phyloP scores from a whole-genome alignment of 2,888 invertebrate species.

The Orchesellides sinensis region DNA sequence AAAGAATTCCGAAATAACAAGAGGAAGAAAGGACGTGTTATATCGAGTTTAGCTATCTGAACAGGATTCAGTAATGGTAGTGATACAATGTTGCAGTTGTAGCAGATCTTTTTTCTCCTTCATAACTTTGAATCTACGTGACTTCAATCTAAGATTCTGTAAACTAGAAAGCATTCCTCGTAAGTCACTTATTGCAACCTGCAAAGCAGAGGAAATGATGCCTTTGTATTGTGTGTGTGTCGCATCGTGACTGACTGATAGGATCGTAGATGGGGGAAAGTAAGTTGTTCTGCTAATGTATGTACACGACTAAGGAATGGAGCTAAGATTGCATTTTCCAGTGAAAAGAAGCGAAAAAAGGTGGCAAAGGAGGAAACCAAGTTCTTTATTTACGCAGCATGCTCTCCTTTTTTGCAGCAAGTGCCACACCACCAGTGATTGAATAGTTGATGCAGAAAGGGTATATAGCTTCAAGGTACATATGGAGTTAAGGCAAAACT shows the following conservation, averaged over 20 bases:
- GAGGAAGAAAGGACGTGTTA: constrained; percentile 34
- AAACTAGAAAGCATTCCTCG: constrained; percentile 10
- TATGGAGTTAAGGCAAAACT: constrained; percentile 3
- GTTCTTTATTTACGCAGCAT: background rate
- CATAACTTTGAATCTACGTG: constrained; percentile 66
- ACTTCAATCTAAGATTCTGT: constrained; percentile 59
- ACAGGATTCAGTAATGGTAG: constrained; percentile 11
- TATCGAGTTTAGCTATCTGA: constrained; percentile 19
- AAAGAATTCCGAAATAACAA: constrained; percentile 63
- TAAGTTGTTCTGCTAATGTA: constrained; percentile 25
- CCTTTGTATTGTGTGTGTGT: constrained; percentile 48
- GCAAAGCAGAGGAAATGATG: constrained; percentile 43
- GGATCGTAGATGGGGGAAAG: constrained; percentile 9
- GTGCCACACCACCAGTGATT: background rate
- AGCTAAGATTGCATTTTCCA: constrained; percentile 27
- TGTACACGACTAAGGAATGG: constrained; percentile 12
- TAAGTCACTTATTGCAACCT: constrained; percentile 52
- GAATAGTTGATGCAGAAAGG: background rate
- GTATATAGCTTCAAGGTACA: background rate
- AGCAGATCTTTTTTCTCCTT: constrained; percentile 60
- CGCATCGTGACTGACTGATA: constrained; percentile 42
- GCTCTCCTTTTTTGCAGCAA: background rate
- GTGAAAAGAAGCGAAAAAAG: constrained; percentile 36
- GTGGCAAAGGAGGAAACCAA: constrained; percentile 21
- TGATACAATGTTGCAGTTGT: constrained; percentile 56